Percentiles rank a stretch among this genome's conserved stretches.
phyloP scores from a whole-genome alignment of 2,113 vertebrate species.

The Grus americana region DNA sequence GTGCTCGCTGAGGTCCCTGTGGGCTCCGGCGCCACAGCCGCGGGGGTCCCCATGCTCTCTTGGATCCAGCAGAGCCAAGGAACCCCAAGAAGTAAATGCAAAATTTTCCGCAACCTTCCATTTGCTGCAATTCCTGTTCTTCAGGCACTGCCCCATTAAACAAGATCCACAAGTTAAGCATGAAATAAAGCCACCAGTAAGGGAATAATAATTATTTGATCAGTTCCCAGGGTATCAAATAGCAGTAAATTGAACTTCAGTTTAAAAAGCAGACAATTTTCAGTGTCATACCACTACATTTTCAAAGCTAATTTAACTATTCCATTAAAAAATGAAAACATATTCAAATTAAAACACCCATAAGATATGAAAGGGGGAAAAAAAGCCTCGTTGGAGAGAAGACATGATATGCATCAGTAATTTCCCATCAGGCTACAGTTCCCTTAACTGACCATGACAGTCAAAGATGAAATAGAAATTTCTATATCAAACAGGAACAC shows the following conservation, averaged over 20 bases:
- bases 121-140: not conserved
- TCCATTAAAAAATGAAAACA: constrained; percentile 74
- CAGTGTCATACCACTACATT: constrained; percentile 45
- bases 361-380: constrained; percentile 49
- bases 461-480: constrained; percentile 91
- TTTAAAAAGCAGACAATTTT: constrained; percentile 69
- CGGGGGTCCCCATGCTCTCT: not conserved
- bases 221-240: constrained; percentile 50
- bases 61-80: not conserved
- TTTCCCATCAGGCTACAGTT: constrained; percentile 70
- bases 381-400: not conserved
- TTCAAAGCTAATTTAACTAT: constrained; percentile 70
- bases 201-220: constrained; percentile 44
- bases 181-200: constrained; percentile 31
- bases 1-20: no score
- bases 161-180: not conserved
- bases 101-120: not conserved
- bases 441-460: constrained; percentile 80
- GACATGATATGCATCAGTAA: constrained; percentile 64
- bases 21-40: not conserved
- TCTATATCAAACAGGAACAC: constrained; percentile 89
- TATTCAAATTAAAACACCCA: constrained; percentile 71
- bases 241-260: constrained; percentile 60
- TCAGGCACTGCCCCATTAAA: not conserved
- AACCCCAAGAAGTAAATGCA: not conserved